Evolutionary conservation across 2,888 invertebrate species (phyloP).

Genomic region (Physocephala rufipes): DNA sequence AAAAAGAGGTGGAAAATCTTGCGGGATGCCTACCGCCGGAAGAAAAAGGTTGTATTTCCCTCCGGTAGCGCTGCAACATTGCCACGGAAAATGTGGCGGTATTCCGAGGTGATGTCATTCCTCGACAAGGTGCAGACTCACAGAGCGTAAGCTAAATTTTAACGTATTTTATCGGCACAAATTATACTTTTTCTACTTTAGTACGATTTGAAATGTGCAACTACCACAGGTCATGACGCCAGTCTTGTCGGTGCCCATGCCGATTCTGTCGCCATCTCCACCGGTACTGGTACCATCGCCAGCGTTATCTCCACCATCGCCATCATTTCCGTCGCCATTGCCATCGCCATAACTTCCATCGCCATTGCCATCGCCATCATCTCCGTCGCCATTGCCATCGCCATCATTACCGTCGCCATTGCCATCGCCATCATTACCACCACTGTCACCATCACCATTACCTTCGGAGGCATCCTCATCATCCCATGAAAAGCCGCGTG

Average conservation of each 20-base stretch:
- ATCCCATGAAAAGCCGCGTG: not conserved
- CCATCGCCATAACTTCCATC: no score
- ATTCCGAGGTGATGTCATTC: no score
- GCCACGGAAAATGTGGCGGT: constrained; percentile 4
- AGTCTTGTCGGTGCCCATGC: not conserved
- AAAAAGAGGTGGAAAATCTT: no score
- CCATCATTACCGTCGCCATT: not conserved
- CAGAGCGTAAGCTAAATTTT: no score
- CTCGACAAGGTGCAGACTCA: no score
- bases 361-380: not conserved
- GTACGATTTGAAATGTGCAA: no score
- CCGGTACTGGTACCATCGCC: not conserved
- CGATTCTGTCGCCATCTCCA: not conserved
- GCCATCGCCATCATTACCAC: not conserved
- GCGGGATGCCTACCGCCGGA: constrained; percentile 1
- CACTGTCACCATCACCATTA: not conserved
- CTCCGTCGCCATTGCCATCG: not conserved
- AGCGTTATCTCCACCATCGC: not conserved
- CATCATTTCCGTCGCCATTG: no score
- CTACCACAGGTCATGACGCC: no score
- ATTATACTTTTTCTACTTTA: no score
- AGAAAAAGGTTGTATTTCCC: not conserved
- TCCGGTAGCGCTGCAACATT: constrained; percentile 5
- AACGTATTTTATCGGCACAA: no score
- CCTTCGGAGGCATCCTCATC: no score